phyloP scores from a whole-genome alignment of 2,888 invertebrate species.

The Trichacis sp. region DNA sequence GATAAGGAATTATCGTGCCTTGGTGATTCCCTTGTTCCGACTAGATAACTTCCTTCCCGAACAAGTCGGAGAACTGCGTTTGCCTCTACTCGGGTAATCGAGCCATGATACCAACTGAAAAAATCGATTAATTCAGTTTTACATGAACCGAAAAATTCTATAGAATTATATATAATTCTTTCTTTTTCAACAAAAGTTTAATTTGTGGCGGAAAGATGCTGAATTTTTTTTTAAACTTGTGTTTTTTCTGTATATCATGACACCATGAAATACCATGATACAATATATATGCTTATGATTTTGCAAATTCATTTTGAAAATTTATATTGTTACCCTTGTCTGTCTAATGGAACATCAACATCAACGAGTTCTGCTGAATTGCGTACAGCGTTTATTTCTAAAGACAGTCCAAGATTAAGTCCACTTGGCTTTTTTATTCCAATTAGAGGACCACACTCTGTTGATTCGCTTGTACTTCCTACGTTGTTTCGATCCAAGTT shows the following conservation, averaged over 20 bases:
- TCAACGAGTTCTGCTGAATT: conserved; percentile 83
- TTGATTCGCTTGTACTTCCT: conserved; percentile 65
- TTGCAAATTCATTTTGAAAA: too few relatives aligned
- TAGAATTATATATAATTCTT: too few relatives aligned
- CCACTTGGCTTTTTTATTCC: conserved; percentile 67
- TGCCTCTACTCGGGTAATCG: conserved; percentile 90
- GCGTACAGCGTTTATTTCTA: conserved; percentile 71
- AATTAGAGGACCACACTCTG: conserved; percentile 48
- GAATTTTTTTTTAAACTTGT: too few relatives aligned
- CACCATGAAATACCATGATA: too few relatives aligned
- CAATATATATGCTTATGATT: too few relatives aligned
- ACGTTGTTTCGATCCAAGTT: conserved; percentile 71
- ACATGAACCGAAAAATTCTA: neutral
- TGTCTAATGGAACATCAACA: conserved; percentile 83
- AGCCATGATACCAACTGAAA: conserved; percentile 93
- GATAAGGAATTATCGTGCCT: conserved; percentile 94
- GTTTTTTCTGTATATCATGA: too few relatives aligned
- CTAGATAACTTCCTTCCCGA: conserved; percentile 92
- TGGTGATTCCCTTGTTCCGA: conserved; percentile 93
- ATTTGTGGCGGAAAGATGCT: too few relatives aligned
- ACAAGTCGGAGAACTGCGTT: conserved; percentile 87
- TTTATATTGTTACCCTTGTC: conserved; percentile 81
- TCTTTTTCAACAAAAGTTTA: too few relatives aligned
- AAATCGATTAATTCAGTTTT: too few relatives aligned
- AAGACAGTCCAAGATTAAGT: conserved; percentile 67